Evolutionary conservation across 2,888 invertebrate species (phyloP).

Genomic region (Limnephilus rhombicus): DNA sequence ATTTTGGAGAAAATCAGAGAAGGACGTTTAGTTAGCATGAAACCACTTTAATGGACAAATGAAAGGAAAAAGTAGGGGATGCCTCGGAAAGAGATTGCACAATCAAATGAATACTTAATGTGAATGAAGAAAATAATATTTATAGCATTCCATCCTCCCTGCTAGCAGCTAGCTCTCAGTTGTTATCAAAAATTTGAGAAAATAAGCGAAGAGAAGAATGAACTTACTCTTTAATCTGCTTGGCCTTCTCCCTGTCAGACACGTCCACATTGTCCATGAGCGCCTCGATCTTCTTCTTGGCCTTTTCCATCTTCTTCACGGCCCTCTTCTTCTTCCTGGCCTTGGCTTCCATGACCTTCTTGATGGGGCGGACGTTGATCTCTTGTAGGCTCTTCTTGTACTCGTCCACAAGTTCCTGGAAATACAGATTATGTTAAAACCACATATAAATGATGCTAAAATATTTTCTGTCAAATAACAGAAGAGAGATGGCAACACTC

Average conservation of each 20-base stretch:
- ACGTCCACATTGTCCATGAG: slow-evolving; percentile 94
- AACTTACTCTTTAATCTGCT: slow-evolving; percentile 91
- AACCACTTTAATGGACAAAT: too few relatives aligned
- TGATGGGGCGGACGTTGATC: slow-evolving; percentile 96
- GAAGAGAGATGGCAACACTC: not conserved
- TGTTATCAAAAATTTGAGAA: slow-evolving; percentile 17
- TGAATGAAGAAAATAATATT: not conserved
- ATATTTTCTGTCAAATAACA: not conserved
- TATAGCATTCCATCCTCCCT: too few relatives aligned
- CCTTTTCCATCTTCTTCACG: slow-evolving; percentile 91
- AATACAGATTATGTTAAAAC: slow-evolving; percentile 55
- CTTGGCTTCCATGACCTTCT: slow-evolving; percentile 98
- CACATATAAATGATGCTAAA: not conserved
- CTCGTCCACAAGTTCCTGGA: slow-evolving; percentile 87
- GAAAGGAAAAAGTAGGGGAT: too few relatives aligned
- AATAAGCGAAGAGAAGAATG: not conserved
- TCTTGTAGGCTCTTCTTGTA: slow-evolving; percentile 91
- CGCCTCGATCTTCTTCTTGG: slow-evolving; percentile 97
- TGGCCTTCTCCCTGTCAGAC: slow-evolving; percentile 94
- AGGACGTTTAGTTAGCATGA: too few relatives aligned
- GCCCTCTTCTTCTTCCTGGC: slow-evolving; percentile 97
- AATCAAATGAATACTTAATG: not conserved
- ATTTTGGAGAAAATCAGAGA: too few relatives aligned
- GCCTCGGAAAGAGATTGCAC: too few relatives aligned
- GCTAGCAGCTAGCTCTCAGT: slow-evolving; percentile 19